Conservation (phyloP, 2,113 vertebrate species). For the Apteryx owenii region DNA sequence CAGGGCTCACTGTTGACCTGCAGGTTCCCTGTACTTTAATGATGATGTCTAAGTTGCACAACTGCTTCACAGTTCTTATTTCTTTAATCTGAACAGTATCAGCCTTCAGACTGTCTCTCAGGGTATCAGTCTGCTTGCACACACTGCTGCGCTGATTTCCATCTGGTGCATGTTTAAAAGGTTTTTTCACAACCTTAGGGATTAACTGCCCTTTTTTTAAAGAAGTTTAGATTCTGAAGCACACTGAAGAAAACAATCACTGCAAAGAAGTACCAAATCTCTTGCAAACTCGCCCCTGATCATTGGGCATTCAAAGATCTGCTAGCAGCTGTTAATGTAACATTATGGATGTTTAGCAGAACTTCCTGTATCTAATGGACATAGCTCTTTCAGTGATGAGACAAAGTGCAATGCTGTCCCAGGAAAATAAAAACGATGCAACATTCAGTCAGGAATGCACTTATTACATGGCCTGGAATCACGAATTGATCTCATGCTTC, state of each 20-base stretch:
- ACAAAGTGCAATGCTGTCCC: constrained; percentile 54
- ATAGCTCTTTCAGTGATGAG: constrained; percentile 36
- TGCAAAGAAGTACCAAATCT: constrained; percentile 57
- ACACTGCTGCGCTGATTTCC: constrained; percentile 46
- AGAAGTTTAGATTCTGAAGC: background rate
- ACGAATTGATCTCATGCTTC: constrained; percentile 54
- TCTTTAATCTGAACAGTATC: background rate
- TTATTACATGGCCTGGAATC: constrained; percentile 7
- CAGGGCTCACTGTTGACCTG: background rate
- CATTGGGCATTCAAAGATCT: constrained; percentile 14
- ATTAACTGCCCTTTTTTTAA: background rate
- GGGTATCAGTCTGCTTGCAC: background rate
- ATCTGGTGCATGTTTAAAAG: constrained; percentile 22
- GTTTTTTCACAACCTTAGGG: background rate
- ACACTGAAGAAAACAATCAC: constrained; percentile 1
- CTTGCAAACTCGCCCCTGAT: background rate
- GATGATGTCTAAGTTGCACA: background rate
- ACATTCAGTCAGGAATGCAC: constrained; percentile 59
- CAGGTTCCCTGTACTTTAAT: background rate
- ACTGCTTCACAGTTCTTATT: background rate
- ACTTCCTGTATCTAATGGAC: constrained; percentile 70
- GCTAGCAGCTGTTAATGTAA: constrained; percentile 56
- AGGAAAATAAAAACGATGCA: constrained; percentile 56
- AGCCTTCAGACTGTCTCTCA: constrained; percentile 4
- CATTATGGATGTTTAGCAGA: constrained; percentile 53